phyloP scores from a whole-genome alignment of 64 coral and sea anemone species.

The Actinia equina region DNA sequence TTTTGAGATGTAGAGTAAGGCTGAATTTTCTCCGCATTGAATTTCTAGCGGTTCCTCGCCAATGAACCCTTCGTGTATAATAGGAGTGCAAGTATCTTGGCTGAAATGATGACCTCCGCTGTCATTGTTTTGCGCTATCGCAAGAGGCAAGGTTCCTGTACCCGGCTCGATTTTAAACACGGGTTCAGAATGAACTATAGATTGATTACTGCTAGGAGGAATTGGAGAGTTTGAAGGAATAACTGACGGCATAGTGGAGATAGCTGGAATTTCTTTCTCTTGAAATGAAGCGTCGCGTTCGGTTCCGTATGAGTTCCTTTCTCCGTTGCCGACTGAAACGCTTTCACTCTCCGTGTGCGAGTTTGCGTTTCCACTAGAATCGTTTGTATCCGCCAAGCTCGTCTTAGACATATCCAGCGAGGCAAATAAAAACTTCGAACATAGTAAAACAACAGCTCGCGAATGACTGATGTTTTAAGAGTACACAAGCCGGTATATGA shows the following conservation, averaged over 20 bases:
- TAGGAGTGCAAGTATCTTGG: neutral
- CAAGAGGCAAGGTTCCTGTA: constrained; percentile 24
- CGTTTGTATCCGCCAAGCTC: constrained; percentile 6
- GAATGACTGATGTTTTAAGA: neutral
- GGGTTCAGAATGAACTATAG: neutral
- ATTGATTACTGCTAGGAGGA: neutral
- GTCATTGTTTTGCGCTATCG: constrained; percentile 31
- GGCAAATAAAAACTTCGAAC: neutral
- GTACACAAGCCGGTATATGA: neutral
- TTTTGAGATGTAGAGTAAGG: constrained; percentile 89
- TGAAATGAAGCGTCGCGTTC: constrained; percentile 32
- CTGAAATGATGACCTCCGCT: constrained; percentile 21
- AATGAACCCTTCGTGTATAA: constrained; percentile 29
- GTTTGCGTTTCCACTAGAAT: neutral
- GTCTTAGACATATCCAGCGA: constrained; percentile 33
- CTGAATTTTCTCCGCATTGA: constrained; percentile 94
- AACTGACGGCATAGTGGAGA: constrained; percentile 27
- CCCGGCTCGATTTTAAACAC: constrained; percentile 25
- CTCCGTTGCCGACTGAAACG: neutral
- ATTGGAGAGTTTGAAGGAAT: neutral
- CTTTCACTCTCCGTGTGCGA: neutral
- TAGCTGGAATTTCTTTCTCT: constrained; percentile 2
- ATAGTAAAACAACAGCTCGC: neutral
- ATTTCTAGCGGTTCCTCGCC: constrained; percentile 94
- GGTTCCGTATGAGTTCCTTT: constrained; percentile 12